A percentile compares a stretch with the other conserved stretches of the same genome.
Conservation (phyloP, 2,888 invertebrate genomes). For the Hirtodrosophila duncani region DNA sequence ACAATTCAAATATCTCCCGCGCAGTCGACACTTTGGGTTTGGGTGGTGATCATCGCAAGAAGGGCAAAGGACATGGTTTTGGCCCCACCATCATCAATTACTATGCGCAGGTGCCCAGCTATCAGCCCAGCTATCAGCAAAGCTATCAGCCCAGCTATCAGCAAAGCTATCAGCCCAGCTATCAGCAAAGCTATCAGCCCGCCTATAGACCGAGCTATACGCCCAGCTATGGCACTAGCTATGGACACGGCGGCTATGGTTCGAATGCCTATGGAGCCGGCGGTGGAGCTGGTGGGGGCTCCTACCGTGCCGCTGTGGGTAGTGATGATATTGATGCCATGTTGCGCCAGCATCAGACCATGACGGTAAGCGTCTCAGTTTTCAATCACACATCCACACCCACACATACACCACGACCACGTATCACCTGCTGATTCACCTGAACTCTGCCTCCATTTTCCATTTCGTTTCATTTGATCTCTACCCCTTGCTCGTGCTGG, state of each 20-base stretch:
- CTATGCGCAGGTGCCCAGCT: conserved; percentile 32
- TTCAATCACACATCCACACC: conserved; percentile 9
- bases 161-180: neutral
- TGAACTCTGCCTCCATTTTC: conserved; percentile 24
- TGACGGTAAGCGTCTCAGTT: conserved; percentile 47
- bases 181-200: conserved; percentile 6
- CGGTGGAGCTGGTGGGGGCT: too few species aligned
- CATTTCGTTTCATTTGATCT: conserved; percentile 71
- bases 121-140: conserved; percentile 13
- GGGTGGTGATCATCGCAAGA: conserved; percentile 48
- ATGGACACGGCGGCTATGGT: conserved; percentile 49
- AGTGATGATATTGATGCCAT: conserved; percentile 65
- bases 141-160: neutral
- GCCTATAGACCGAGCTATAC: conserved; percentile 2
- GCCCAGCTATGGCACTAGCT: conserved; percentile 34
- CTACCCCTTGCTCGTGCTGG: conserved; percentile 12
- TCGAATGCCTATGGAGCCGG: conserved; percentile 48
- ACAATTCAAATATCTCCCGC: conserved; percentile 28
- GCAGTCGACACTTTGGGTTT: conserved; percentile 42
- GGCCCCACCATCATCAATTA: conserved; percentile 57
- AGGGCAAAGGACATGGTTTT: conserved; percentile 19
- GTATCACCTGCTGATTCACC: neutral
- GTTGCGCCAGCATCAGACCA: conserved; percentile 57
- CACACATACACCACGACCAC: conserved; percentile 21
- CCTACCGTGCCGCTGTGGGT: conserved; percentile 65